Base-by-base conservation (phyloP, 2,888 invertebrate genomes). In the Lamproptera curius region DNA sequence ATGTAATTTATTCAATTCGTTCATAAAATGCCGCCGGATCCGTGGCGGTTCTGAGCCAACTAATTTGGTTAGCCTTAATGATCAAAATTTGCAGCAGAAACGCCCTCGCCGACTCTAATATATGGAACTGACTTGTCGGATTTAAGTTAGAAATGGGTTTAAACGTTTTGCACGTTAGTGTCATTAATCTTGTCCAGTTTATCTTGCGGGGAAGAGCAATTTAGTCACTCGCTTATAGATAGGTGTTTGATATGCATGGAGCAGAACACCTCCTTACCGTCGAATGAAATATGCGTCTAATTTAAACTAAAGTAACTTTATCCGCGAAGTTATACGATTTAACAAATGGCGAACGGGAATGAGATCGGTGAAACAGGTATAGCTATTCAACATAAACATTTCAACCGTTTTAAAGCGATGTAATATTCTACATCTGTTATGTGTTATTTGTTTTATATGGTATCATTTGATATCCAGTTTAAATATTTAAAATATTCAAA, bases 61-160 rank as follows among this genome's bases (percentile, higher is more conserved):
- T 86, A 86, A 85, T 85, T 86, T 84, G 80, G 84, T 82, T 80
- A 84, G 80, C 76, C 76, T 81, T 79, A 79, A 84, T 83, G 82
- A 84, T 82, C 82, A 79, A 84, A 82, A 82, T 81, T 81, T 77
- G 84, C 74, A 79, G 80, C 78, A 75, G 79, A 68, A 82, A 73
- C 77, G 77, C 74, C 78, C 75, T 75, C 76, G 65, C 78, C 69
- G 69, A 70, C 76, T 73, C 80, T 85, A 85, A 86, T 86, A 83
- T 86, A 87, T 86, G 85, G 81, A 76, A 85, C 86, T 85, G 86
- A 86, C 86, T 87, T 73, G 82, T 82, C 76, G 85, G 84, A 84
- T 86, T 87, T 84, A 75, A 81, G 80, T 78, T 73, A 73, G 82
- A 73, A 86, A 85, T 78, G 83, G 83, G 81, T 83, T 86, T 85